Evolutionary conservation across 2,888 invertebrate genomes (phyloP), one percentile per base, ranked within the genome.

Genomic region (Xylocampa areola): DNA sequence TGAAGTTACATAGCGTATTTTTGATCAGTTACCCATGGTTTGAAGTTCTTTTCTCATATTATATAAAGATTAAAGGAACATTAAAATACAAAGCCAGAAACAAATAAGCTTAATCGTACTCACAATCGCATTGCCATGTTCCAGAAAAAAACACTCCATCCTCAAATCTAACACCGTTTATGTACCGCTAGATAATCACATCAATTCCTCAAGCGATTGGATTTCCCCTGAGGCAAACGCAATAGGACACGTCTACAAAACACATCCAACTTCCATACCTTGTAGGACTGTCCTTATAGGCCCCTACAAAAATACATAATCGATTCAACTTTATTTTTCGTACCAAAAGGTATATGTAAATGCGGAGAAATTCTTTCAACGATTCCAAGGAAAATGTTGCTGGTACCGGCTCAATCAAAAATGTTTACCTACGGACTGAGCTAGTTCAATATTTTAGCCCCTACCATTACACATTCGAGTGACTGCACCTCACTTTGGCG

Each of bases 341-440:
- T 76, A 68, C 61, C 71, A 76, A 73, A n/a, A 71, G 66, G 68
- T 76, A 75, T 67, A 80, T 81, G 79, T 76, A 81, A 84, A 83
- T 80, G 63, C 65, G 58, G 49, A 57, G 62, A 68, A 72, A 76
- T 76, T 78, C 70, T 77, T 76, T 76, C 73, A 68, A 72, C 66
- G 60, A 75, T 75, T 79, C 76, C 72, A 67, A 80, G 78, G 73
- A 76, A 82, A 81, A 79, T 70, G 74, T 76, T 73, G 76, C 61
- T 73, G 73, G 79, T 78, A 75, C 77, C 58, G 77, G 77, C 79
- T 85, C 84, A 86, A 89, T 88, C 87, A 88, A 88, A 89, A 86
- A 87, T 88, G 83, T 90, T 89, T 90, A 87, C 87, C 81, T 67
- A 70, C 70, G 68, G 73, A 80, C 76, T 77, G 73, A 79, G 79